Evolutionary conservation across 2,888 invertebrate genomes (phyloP), one percentile per base, ranked within the genome.

Genomic region (Apodemia zela): DNA sequence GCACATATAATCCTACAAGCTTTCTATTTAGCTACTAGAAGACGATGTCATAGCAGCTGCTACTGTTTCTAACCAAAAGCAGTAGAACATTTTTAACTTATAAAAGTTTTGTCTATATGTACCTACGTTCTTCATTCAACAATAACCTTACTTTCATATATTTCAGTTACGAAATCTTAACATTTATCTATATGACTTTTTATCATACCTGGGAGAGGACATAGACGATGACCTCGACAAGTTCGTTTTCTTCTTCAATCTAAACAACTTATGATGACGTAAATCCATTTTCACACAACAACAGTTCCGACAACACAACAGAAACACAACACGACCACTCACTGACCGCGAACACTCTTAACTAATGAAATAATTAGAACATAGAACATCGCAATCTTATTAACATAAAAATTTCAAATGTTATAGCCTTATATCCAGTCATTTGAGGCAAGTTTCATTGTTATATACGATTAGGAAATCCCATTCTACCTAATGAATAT

Each of bases 371-470:
- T 82, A 90, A 89, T 88, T 87, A 87, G 81, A 85, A 82, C 82
- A 81, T 71, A 77, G 71, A 70, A 69, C 79, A 83, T 85, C 85
- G 89, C 87, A 85, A 84, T 81, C 74, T 84, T 79, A 90, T 90
- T 90, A 87, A 77, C 89, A 90, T 90, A 88, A 85, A 80, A 84
- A 88, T 87, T 89, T 89, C 89, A 89, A 89, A 86, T 88, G 84
- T 82, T 87, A 54, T 54, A 85, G 78, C 87, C 84, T 89, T 82
- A 83, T 71, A 81, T 79, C 75, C 77, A 84, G 79, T 80, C 79
- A 82, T 82, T 85, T 79, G 79, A 80, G 73, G 78, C 75, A 80
- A 81, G 84, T 54, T 80, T 80, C 82, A 82, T 77, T 81, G 81
- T 54, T 54, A 81, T 79, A 71, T 69, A 69, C 66, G 69, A 68